Percentiles rank a stretch among this genome's conserved stretches.
phyloP scores from a whole-genome alignment of 2,797 vertebrate genomes.

The Naso thynnoides region DNA sequence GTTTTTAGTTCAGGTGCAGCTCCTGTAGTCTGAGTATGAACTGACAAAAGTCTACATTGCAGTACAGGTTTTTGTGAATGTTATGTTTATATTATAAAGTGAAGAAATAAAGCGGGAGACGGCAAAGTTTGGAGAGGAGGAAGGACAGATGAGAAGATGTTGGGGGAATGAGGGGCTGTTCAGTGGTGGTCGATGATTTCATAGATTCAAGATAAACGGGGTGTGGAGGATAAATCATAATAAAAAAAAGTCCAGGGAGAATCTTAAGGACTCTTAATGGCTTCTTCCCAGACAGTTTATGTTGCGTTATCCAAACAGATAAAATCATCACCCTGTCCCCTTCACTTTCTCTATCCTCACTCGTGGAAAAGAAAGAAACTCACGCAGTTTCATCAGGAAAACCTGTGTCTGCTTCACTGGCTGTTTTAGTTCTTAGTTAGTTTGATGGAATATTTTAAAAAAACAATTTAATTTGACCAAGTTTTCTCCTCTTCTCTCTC shows the following conservation, averaged over 20 bases:
- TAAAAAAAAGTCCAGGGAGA: slow-evolving; percentile 1
- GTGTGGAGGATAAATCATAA: slow-evolving; percentile 15
- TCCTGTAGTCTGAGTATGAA: too few relatives aligned
- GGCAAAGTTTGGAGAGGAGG: neutral
- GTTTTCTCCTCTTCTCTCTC: neutral
- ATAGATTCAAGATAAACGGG: slow-evolving; percentile 18
- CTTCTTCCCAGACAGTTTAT: slow-evolving; percentile 50
- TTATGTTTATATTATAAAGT: neutral
- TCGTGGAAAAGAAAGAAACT: neutral
- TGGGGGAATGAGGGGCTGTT: neutral
- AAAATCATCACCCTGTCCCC: slow-evolving; percentile 29
- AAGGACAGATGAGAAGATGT: slow-evolving; percentile 1
- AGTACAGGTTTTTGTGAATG: neutral
- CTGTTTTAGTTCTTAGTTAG: neutral
- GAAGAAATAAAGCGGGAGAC: neutral
- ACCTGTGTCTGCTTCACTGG: neutral
- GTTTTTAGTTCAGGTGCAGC: too few relatives aligned
- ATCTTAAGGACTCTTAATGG: slow-evolving; percentile 34
- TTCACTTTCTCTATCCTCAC: slow-evolving; percentile 43
- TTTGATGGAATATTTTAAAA: neutral
- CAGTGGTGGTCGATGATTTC: slow-evolving; percentile 21
- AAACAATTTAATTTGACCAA: neutral
- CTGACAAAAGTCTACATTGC: too few relatives aligned
- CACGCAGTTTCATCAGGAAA: too few relatives aligned
- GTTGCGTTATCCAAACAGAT: slow-evolving; percentile 58